Evolutionary conservation across 2,797 vertebrate species (phyloP).

Genomic region (Acanthurus leucopareius): DNA sequence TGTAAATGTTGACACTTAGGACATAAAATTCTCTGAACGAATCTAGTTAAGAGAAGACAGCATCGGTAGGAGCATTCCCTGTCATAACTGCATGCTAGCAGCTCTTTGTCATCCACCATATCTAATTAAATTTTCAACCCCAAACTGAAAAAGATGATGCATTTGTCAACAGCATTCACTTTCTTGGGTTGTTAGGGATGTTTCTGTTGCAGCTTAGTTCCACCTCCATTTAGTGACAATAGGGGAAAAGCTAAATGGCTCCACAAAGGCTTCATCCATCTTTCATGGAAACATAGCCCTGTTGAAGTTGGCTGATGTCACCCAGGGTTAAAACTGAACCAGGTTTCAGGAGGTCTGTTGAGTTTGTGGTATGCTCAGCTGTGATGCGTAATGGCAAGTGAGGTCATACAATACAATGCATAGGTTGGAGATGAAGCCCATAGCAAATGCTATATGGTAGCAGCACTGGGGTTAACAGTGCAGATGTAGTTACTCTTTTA

Average conservation of each 20-base stretch:
- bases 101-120: not conserved
- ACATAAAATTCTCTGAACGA: not conserved
- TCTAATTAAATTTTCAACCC: not conserved
- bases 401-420: not conserved
- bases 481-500: slow-evolving; percentile 39
- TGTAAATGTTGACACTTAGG: slow-evolving; percentile 5
- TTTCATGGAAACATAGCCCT: too few relatives aligned
- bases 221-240: too few relatives aligned
- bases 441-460: not conserved
- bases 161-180: not conserved
- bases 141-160: not conserved
- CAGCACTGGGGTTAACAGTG: slow-evolving; percentile 17
- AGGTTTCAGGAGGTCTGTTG: not conserved
- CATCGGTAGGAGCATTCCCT: not conserved
- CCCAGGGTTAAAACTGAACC: too few relatives aligned
- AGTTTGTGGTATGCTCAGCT: not conserved
- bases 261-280: too few relatives aligned
- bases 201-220: not conserved
- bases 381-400: not conserved
- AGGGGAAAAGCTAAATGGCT: not conserved
- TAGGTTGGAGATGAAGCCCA: not conserved
- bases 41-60: not conserved
- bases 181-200: not conserved
- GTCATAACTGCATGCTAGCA: not conserved
- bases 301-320: not conserved